Percentiles rank a stretch among this genome's conserved stretches.
phyloP scores from a whole-genome alignment of 1,140 invertebrate species.

The Drosophila serrata region DNA sequence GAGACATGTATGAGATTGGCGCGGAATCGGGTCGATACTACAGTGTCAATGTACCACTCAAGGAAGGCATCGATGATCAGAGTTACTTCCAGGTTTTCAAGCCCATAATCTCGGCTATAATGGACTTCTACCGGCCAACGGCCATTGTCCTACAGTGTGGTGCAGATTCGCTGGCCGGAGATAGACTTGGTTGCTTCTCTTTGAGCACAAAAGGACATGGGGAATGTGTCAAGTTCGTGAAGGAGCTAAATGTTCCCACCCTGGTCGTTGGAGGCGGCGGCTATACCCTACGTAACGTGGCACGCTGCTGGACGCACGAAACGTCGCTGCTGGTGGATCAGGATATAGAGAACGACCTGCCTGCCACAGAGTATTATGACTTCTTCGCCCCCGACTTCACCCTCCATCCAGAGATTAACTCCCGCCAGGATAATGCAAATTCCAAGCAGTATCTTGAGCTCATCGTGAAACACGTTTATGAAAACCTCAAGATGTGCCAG shows the following conservation, averaged over 20 bases:
- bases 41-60: slow-evolving; percentile 98
- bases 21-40: slow-evolving; percentile 97
- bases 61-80: slow-evolving; percentile 98
- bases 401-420: slow-evolving; percentile 94
- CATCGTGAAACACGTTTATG: slow-evolving; percentile 93
- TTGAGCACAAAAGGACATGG: slow-evolving; percentile 91
- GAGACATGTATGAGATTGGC: slow-evolving; percentile 99
- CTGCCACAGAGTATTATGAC: slow-evolving; percentile 97
- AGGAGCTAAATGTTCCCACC: slow-evolving; percentile 96
- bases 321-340: slow-evolving; percentile 97
- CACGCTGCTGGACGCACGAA: slow-evolving; percentile 99
- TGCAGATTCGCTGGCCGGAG: slow-evolving; percentile 98
- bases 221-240: slow-evolving; percentile 98
- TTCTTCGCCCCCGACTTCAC: slow-evolving; percentile 98
- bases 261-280: slow-evolving; percentile 94
- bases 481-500: slow-evolving; percentile 95
- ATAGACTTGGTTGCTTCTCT: slow-evolving; percentile 90
- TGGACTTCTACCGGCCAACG: slow-evolving; percentile 98
- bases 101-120: slow-evolving; percentile 96
- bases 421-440: slow-evolving; percentile 95
- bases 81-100: slow-evolving; percentile 98
- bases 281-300: slow-evolving; percentile 98
- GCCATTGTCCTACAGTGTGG: slow-evolving; percentile 99
- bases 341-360: slow-evolving; percentile 95
- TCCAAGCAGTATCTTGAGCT: slow-evolving; percentile 96